Base-by-base conservation (phyloP, 2,888 invertebrate genomes). In the Caenorhabditis afra region DNA sequence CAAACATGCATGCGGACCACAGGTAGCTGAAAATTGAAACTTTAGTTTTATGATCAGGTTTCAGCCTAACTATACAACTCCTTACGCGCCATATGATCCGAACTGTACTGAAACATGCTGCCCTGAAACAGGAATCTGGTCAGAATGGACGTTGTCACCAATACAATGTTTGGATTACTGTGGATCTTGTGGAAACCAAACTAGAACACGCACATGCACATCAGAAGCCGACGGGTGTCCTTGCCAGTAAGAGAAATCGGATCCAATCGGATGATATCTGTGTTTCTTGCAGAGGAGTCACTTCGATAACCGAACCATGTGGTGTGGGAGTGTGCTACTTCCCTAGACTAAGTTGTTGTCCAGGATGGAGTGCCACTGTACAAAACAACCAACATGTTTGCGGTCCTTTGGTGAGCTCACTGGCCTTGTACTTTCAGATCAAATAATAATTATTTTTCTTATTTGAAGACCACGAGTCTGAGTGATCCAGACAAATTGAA, bases 221-320 rank as follows among this genome's bases (percentile, higher is more conserved):
- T 86, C 85, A 0, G 75, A 75, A 23, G 58, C 53, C 1, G 59
- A 79, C 62, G 86, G 85, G 44, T 86, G 86, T 55, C 79, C 80
- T 16, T 86, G 86, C 83, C 73, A 76, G 82, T 85, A 67, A 52
- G 73, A 12, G 8, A 12, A 7, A 10, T n/a, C n/a, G n/a, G n/a
- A n/a, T n/a, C n/a, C n/a, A n/a, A n/a, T n/a, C n/a, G 7, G 14
- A 3, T 2, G 14, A 52, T 23, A n/a, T 35, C 20, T 37, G n/a
- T 1, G 12, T n/a, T n/a, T 11, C 29, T 77, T 83, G 0, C 77
- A 83, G 81, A 45, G 81, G 83, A 16, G 70, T 22, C 4, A 29
- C 75, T 14, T 44, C 80, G 7, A 37, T 68, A 11, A 79, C 79
- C 0, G 70, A 68, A 22, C 45, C 53, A 12, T 81, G 81, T 53